phyloP scores from a whole-genome alignment of 1,140 invertebrate genomes.

The Pissodes strobi region DNA sequence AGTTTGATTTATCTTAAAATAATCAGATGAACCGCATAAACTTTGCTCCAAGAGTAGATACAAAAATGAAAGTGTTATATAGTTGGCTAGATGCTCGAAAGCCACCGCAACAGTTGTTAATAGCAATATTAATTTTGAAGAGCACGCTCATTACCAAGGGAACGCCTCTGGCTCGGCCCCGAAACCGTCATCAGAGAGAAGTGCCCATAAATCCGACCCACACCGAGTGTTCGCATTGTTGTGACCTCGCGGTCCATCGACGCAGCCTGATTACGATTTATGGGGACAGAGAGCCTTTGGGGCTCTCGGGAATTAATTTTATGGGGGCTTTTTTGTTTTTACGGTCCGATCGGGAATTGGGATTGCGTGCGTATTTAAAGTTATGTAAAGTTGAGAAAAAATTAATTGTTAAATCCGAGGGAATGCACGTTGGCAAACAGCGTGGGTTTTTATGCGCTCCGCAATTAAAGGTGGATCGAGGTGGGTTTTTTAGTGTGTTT shows the following conservation, averaged over 20 bases:
- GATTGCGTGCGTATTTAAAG: conserved; percentile 30
- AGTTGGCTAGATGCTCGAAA: no score
- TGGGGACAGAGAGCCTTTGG: conserved; percentile 27
- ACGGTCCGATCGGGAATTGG: conserved; percentile 16
- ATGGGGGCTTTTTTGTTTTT: conserved; percentile 30
- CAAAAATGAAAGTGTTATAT: no score
- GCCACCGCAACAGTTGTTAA: no score
- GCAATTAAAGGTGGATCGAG: conserved; percentile 13
- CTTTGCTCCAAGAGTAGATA: no score
- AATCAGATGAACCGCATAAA: no score
- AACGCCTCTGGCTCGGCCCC: conserved; percentile 8
- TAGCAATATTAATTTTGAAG: no score
- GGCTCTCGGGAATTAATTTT: conserved; percentile 30
- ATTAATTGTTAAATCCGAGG: conserved; percentile 24
- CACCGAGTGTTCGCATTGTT: conserved; percentile 33
- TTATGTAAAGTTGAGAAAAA: conserved; percentile 28
- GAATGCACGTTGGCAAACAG: conserved; percentile 13
- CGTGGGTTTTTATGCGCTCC: conserved; percentile 18
- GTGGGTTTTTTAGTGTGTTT: conserved; percentile 11
- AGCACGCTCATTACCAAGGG: background rate
- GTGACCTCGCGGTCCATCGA: conserved; percentile 27
- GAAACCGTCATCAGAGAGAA: conserved; percentile 11
- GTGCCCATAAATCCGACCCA: conserved; percentile 25
- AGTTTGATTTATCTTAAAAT: no score
- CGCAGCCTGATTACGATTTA: conserved; percentile 29